Evolutionary conservation across 1,140 invertebrate species (phyloP), one percentile per base, ranked within the genome.

Genomic region (Tetramorium alpestre): DNA sequence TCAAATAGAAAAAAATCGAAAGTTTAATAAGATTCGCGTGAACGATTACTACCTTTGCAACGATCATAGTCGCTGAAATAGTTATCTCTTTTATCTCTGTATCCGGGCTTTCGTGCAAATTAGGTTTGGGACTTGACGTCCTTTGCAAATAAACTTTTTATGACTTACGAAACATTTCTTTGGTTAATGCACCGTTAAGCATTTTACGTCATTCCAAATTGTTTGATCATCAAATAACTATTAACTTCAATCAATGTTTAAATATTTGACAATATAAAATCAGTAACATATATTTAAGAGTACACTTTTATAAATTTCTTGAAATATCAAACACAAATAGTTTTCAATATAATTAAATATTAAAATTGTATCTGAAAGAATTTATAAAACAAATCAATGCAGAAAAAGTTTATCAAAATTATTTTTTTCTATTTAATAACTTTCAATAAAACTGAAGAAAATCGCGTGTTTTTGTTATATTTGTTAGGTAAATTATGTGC

Each of bases 141-240:
- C 16, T 81, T 47, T 58, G 78, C 65, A 58, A 81, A 81, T 13
- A 16, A 47, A 69, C 13, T 44, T 70, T 81, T 81, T 56, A 81
- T 22, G 6, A 58, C 38, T 70, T 28, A 70, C 62, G 1, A 70
- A 69, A 47, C 77, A 25, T 41, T 70, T 18, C 22, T 70, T 70
- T 70, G 22, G 3, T 56, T 13, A 41, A 70, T 7, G 4, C 22
- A 25, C 13, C 11, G 7, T 49, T 7, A 65, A 78, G 6, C 22
- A 3, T 49, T 54, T 22, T 44, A n/a, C 18, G 10, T n/a, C 3
- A 41, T 2, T 16, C n/a, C 25, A 44, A 76, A 49, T 47, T 11
- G 11, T 56, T 81, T 70, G 0, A 22, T 44, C 22, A 10, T 81
- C 18, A 81, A 81, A 44, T 22, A 70, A 22, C 7, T 22, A 25